Conservation (phyloP, 2,797 vertebrate genomes). For the Onychomys torridus region DNA sequence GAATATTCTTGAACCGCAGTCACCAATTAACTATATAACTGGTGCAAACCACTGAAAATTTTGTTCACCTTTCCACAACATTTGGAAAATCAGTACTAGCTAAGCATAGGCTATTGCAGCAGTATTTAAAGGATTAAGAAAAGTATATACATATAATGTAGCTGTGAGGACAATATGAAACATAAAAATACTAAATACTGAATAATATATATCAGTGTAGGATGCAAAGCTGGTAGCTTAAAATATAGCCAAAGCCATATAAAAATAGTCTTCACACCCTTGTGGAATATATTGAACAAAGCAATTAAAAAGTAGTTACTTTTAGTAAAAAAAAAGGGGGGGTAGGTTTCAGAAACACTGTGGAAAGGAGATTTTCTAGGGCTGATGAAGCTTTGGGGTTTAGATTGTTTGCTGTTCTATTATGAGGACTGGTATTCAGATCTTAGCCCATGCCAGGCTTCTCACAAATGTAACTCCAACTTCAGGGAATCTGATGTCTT, state of each 20-base stretch:
- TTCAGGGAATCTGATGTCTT: neutral
- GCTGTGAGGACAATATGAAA: constrained; percentile 54
- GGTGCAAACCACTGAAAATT: constrained; percentile 37
- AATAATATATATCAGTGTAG: constrained; percentile 75
- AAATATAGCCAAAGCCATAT: constrained; percentile 59
- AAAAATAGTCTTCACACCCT: constrained; percentile 69
- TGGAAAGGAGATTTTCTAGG: neutral
- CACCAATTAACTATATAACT: constrained; percentile 60
- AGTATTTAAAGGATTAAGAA: constrained; percentile 74
- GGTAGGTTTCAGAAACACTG: constrained; percentile 43
- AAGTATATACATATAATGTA: constrained; percentile 58
- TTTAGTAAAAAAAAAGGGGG: constrained; percentile 55
- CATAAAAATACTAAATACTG: constrained; percentile 77
- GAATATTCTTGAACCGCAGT: constrained; percentile 65
- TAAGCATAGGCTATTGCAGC: constrained; percentile 57
- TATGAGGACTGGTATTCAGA: neutral
- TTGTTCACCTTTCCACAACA: constrained; percentile 70
- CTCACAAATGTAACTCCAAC: neutral
- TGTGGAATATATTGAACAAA: constrained; percentile 55
- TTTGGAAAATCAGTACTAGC: constrained; percentile 65
- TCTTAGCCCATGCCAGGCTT: neutral
- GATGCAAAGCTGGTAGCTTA: constrained; percentile 57
- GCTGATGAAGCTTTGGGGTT: neutral
- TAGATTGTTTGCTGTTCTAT: neutral
- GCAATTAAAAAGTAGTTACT: constrained; percentile 64